Evolutionary conservation across 2,888 invertebrate genomes (phyloP).

Genomic region (Drosophila diplacantha): DNA sequence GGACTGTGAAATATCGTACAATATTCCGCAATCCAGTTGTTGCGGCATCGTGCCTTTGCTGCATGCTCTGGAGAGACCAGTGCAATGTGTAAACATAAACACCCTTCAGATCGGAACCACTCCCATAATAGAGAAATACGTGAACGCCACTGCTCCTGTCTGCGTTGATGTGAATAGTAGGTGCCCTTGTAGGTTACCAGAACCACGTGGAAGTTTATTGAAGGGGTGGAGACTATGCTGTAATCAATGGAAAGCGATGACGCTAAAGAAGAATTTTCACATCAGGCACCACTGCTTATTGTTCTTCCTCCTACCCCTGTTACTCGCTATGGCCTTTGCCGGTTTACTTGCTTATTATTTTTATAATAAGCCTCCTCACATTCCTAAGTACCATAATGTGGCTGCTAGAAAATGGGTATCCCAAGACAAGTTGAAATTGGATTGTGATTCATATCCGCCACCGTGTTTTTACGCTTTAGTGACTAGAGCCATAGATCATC

Average conservation of each 20-base stretch:
- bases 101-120: slow-evolving; percentile 25
- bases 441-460: slow-evolving; percentile 21
- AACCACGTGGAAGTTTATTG: slow-evolving; percentile 25
- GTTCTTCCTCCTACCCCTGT: slow-evolving; percentile 82
- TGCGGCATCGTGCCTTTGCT: slow-evolving; percentile 22
- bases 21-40: slow-evolving; percentile 13
- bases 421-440: slow-evolving; percentile 4
- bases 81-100: slow-evolving; percentile 1
- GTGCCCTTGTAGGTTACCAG: slow-evolving; percentile 78
- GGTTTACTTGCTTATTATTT: slow-evolving; percentile 71
- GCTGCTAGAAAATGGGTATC: background rate
- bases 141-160: slow-evolving; percentile 2
- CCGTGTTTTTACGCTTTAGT: slow-evolving; percentile 72
- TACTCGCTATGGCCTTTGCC: slow-evolving; percentile 78
- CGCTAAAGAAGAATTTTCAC: slow-evolving; percentile 82
- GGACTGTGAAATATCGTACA: slow-evolving; percentile 14
- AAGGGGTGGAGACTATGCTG: slow-evolving; percentile 73
- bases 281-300: slow-evolving; percentile 83
- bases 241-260: slow-evolving; percentile 83
- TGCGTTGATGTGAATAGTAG: slow-evolving; percentile 80
- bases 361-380: background rate
- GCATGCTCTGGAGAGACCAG: background rate
- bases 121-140: slow-evolving; percentile 13
- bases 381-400: background rate
- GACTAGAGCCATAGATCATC: background rate